These are phyloP conservation scores for Pachydiplax longipennis DNA, from an alignment of 2,888 invertebrate species.

Conservation along the genomic window DNA sequence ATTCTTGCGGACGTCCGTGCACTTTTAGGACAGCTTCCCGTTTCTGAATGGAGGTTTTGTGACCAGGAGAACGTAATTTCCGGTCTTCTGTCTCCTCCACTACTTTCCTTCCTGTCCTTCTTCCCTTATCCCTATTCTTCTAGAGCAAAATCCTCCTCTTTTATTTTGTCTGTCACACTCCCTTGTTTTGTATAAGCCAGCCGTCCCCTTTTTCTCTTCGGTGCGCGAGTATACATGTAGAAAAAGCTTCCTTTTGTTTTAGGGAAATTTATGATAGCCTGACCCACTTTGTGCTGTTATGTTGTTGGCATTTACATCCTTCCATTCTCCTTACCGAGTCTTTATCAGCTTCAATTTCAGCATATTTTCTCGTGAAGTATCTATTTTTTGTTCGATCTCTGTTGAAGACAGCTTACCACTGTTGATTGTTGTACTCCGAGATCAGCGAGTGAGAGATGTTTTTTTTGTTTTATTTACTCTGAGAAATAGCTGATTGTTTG, in stretches of 20 bases:
- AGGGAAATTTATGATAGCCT: not conserved
- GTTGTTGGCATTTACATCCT: not conserved
- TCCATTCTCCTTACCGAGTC: not conserved
- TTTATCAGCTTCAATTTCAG: not conserved
- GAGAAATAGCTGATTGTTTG: too few species aligned
- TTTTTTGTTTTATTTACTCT: too few species aligned
- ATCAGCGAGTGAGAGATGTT: too few species aligned
- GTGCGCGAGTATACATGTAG: not conserved
- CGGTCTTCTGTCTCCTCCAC: not conserved
- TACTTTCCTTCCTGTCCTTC: not conserved
- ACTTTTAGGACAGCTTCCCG: not conserved
- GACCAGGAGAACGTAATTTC: conserved; percentile 23
- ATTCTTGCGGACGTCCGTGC: not conserved
- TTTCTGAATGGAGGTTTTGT: not conserved
- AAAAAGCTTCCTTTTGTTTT: not conserved
- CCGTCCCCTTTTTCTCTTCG: not conserved
- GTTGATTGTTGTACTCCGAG: too few species aligned
- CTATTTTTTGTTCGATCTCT: not conserved
- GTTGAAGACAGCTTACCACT: too few species aligned
- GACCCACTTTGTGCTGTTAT: conserved; percentile 20
- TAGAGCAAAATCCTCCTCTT: not conserved
- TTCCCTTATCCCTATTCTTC: too few species aligned
- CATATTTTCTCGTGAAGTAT: not conserved
- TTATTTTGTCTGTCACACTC: not conserved
- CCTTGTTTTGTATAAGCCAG: not conserved